Percentiles rank a stretch among this genome's conserved stretches.
phyloP scores from a whole-genome alignment of 2,888 invertebrate species.

The Epinotia brunnichana region DNA sequence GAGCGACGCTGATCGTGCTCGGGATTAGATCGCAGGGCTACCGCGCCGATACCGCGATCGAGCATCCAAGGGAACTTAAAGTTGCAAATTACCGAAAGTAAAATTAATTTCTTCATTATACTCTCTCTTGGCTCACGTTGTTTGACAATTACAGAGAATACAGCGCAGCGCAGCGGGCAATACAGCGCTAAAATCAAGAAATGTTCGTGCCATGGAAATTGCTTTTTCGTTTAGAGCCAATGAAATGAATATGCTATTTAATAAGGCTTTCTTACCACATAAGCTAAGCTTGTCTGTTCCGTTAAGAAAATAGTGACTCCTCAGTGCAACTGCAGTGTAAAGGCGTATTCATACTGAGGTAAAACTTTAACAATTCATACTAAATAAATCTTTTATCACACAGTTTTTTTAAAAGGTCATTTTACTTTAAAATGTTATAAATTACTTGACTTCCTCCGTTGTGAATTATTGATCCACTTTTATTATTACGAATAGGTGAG shows the following conservation, averaged over 20 bases:
- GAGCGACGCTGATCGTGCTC: conserved; percentile 74
- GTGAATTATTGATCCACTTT: too few species aligned
- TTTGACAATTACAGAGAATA: background rate
- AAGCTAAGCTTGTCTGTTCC: too few species aligned
- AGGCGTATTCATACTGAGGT: too few species aligned
- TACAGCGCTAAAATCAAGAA: background rate
- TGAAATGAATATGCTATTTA: background rate
- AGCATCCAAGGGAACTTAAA: conserved; percentile 29
- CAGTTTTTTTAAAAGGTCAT: too few species aligned
- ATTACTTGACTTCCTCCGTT: too few species aligned
- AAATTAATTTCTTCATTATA: conserved; percentile 31
- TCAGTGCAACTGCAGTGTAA: too few species aligned
- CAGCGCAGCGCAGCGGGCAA: background rate
- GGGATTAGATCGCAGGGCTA: conserved; percentile 70
- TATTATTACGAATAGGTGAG: too few species aligned
- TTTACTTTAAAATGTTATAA: too few species aligned
- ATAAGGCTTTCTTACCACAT: background rate
- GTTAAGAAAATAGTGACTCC: too few species aligned
- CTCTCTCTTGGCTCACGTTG: background rate
- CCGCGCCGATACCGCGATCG: conserved; percentile 44
- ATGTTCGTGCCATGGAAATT: background rate
- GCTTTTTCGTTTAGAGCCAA: background rate
- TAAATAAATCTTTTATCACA: too few species aligned
- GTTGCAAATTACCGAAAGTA: conserved; percentile 32
- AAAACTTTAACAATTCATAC: too few species aligned